Evolutionary conservation across 2,888 invertebrate species (phyloP).

Genomic region (Lithophane leautieri): DNA sequence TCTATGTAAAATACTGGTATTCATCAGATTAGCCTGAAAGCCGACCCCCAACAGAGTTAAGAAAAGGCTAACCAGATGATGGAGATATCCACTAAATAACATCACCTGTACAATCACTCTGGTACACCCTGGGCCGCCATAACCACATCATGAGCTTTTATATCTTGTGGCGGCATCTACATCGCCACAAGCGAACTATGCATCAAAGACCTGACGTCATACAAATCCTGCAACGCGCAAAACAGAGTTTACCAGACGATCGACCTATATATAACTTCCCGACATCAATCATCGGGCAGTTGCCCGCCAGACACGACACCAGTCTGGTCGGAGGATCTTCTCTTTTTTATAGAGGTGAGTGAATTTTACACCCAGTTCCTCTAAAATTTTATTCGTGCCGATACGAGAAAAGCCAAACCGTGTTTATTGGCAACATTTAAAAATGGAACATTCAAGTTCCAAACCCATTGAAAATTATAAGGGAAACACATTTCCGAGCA

Average conservation of each 20-base stretch:
- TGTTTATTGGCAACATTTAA: too few species aligned
- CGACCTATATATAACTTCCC: too few species aligned
- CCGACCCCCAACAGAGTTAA: not conserved
- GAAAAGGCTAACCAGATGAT: not conserved
- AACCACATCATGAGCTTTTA: not conserved
- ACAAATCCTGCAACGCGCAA: too few species aligned
- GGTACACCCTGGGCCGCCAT: not conserved
- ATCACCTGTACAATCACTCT: not conserved
- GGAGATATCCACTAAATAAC: not conserved
- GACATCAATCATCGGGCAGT: too few species aligned
- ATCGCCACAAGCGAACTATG: too few species aligned
- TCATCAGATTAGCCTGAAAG: not conserved
- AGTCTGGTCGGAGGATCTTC: too few species aligned
- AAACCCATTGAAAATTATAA: not conserved
- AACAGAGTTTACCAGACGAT: too few species aligned
- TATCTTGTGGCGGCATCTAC: too few species aligned
- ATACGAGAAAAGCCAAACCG: not conserved
- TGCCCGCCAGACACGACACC: too few species aligned
- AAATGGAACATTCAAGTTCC: not conserved
- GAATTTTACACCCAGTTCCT: too few species aligned
- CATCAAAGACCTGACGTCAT: too few species aligned
- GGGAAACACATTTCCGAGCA: conserved; percentile 42
- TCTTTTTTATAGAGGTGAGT: too few species aligned
- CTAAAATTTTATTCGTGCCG: not conserved
- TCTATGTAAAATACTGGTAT: not conserved